phyloP scores from a whole-genome alignment of 2,888 invertebrate species.

The Philhelius pedissequus region DNA sequence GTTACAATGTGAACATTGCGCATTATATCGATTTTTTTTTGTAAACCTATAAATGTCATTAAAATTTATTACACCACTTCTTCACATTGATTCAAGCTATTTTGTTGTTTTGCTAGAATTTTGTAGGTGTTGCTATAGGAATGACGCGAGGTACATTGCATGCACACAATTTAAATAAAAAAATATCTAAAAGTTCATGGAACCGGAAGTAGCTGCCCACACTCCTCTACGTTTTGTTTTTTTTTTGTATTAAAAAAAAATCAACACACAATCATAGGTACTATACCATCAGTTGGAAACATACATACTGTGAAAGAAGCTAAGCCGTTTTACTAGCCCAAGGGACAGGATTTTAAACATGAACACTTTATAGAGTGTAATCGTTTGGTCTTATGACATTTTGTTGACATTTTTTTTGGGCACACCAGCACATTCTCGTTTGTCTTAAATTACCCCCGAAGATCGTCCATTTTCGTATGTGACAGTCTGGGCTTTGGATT shows the following conservation, averaged over 20 bases:
- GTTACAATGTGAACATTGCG: background rate
- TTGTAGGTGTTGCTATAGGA: background rate
- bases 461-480: background rate
- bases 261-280: background rate
- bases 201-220: background rate
- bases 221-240: background rate
- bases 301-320: no score
- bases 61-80: background rate
- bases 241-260: background rate
- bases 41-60: background rate
- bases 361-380: background rate
- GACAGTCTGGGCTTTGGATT: background rate
- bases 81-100: background rate
- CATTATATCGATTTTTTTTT: background rate
- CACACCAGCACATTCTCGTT: background rate
- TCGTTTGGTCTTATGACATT: background rate
- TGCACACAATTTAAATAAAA: background rate
- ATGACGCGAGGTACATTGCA: background rate
- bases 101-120: background rate
- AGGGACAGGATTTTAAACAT: background rate
- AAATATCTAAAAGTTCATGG: background rate
- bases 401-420: background rate
- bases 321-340: background rate
- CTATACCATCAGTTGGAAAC: no score
- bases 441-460: background rate